Conservation (phyloP, 2,888 invertebrate genomes). For the Sinelater perroti region DNA sequence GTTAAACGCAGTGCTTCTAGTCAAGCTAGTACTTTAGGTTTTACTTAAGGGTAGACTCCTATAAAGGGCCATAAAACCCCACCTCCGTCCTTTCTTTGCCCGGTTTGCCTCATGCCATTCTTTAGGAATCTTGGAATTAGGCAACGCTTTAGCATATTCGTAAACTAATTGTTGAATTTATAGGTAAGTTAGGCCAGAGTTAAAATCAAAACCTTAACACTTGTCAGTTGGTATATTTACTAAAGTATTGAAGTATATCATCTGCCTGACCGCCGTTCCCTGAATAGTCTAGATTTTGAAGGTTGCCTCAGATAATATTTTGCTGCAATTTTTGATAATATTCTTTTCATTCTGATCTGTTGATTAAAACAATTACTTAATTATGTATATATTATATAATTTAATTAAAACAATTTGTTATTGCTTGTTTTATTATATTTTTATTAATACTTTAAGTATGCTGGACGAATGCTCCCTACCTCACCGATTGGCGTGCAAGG, state of each 20-base stretch:
- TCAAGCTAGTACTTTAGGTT: no score
- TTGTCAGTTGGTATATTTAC: slow-evolving; percentile 31
- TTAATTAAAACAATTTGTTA: slow-evolving; percentile 25
- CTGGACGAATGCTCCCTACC: no score
- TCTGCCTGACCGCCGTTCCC: slow-evolving; percentile 13
- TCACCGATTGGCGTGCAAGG: no score
- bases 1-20: no score
- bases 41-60: no score
- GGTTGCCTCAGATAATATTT: slow-evolving; percentile 19
- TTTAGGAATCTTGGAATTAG: slow-evolving; percentile 21
- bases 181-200: slow-evolving; percentile 31
- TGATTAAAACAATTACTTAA: slow-evolving; percentile 1
- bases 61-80: slow-evolving; percentile 9
- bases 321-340: slow-evolving; percentile 19
- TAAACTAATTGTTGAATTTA: slow-evolving; percentile 27
- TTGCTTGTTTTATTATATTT: slow-evolving; percentile 14
- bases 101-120: slow-evolving; percentile 8
- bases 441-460: no score
- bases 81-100: slow-evolving; percentile 4
- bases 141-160: slow-evolving; percentile 29
- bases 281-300: slow-evolving; percentile 17
- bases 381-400: slow-evolving; percentile 24
- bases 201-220: no score
- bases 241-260: slow-evolving; percentile 17
- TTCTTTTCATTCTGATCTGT: slow-evolving; percentile 2